Percentiles rank a stretch among this genome's conserved stretches.
phyloP scores from a whole-genome alignment of 1,140 invertebrate species.

The Cherax destructor region DNA sequence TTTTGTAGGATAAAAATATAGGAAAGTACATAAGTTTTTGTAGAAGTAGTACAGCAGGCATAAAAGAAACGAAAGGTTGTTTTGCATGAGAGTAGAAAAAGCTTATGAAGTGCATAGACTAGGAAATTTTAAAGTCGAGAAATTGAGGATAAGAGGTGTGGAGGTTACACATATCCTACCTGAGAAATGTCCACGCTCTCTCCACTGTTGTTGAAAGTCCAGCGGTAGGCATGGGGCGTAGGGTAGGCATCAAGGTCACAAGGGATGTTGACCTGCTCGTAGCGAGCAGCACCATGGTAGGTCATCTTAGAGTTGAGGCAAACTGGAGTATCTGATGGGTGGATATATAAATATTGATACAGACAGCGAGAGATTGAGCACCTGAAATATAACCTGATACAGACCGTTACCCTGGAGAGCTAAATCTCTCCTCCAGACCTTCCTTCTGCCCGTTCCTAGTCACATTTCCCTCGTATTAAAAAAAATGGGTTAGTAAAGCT shows the following conservation, averaged over 20 bases:
- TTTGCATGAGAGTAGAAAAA: neutral
- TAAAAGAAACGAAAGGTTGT: too few species aligned
- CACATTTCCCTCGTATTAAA: too few species aligned
- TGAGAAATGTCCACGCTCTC: conserved; percentile 83
- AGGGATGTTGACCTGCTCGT: conserved; percentile 55
- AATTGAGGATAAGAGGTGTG: conserved; percentile 72
- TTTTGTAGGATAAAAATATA: too few species aligned
- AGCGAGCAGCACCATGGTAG: conserved; percentile 52
- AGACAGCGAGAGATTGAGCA: too few species aligned
- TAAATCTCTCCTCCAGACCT: too few species aligned
- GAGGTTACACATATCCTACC: conserved; percentile 75
- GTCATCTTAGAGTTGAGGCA: conserved; percentile 30
- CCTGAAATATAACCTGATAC: too few species aligned
- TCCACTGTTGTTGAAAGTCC: conserved; percentile 91
- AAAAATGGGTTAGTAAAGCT: too few species aligned
- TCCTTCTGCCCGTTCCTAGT: too few species aligned
- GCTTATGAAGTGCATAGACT: neutral
- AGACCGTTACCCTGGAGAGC: too few species aligned
- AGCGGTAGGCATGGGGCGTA: conserved; percentile 80
- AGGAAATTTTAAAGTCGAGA: neutral
- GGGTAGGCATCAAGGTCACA: conserved; percentile 56
- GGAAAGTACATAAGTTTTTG: too few species aligned
- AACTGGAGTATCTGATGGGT: conserved; percentile 38
- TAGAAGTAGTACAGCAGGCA: too few species aligned
- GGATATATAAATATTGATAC: too few species aligned